A percentile compares a stretch with the other conserved stretches of the same genome.
Evolutionary conservation across 1,140 invertebrate species (phyloP).

Genomic region (Meloidogyne chitwoodi): DNA sequence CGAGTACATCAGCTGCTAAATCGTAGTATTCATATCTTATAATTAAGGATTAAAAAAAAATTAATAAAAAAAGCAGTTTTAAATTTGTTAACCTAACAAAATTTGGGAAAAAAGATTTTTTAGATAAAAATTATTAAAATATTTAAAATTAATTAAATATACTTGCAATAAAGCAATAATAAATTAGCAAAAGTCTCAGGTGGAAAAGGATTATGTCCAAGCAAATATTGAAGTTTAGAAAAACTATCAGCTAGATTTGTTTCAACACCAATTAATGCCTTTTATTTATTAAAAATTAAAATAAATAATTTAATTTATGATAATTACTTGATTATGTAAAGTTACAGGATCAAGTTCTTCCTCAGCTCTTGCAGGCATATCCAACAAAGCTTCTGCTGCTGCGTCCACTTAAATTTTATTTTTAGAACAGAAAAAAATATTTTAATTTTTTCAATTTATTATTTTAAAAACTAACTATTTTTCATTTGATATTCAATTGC

Average conservation of each 20-base stretch:
- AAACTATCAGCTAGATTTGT: conserved; percentile 84
- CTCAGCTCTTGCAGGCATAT: conserved; percentile 91
- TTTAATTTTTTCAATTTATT: neutral
- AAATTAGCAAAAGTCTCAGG: conserved; percentile 96
- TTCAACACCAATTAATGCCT: conserved; percentile 80
- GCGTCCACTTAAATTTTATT: conserved; percentile 69
- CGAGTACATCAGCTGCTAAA: conserved; percentile 91
- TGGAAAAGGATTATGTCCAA: conserved; percentile 92
- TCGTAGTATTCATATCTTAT: conserved; percentile 74
- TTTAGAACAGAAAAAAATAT: no score
- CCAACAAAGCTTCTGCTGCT: conserved; percentile 85
- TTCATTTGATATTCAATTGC: conserved; percentile 95
- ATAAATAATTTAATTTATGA: neutral
- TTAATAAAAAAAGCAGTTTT: no score
- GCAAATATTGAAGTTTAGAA: conserved; percentile 90
- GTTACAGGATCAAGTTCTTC: conserved; percentile 96
- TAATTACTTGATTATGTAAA: conserved; percentile 84
- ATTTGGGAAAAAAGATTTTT: no score
- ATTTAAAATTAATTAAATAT: conserved; percentile 63
- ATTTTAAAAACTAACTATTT: conserved; percentile 68
- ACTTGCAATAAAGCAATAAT: conserved; percentile 85
- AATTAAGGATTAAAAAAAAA: conserved; percentile 17
- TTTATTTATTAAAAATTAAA: no score
- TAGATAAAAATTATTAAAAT: no score
- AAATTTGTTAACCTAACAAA: no score